Evolutionary conservation across 1,140 invertebrate genomes (phyloP), one percentile per base, ranked within the genome.

Genomic region (Drosophila novamexicana): DNA sequence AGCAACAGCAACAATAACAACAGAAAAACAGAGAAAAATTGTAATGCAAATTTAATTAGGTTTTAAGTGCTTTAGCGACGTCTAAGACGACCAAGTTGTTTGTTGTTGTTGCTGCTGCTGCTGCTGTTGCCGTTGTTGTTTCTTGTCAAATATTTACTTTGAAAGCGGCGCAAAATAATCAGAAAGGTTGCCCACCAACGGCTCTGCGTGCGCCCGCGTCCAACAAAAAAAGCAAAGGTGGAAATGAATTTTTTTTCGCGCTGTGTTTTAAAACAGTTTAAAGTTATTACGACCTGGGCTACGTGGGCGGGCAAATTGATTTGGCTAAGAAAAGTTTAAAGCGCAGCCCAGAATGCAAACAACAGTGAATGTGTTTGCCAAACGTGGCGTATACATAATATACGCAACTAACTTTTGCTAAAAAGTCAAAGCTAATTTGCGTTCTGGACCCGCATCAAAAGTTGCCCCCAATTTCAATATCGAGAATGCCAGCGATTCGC

Each of bases 11-110:
- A 44, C 36, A 56, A 36, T 29, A 67, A 52, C 64, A 63, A 49
- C 12, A 57, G 65, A 83, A 64, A 66, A 82, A 66, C 69, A 71
- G 58, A 63, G 56, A 62, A 79, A 88, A 86, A 83, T 88, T 88
- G 79, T 88, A 88, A 88, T 88, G 83, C 79, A 88, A 88, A 88
- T 88, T 88, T 88, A 88, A 88, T 88, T 88, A 88, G 83, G 83
- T 88, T 88, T 88, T 88, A 88, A 88, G 83, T 88, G 83, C 84
- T 89, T 75, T 73, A 75, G 69, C 79, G 75, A 67, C 70, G 63
- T 66, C 63, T 74, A 42, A 61, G 82, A 73, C 75, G 70, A 53
- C 67, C 61, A 39, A 54, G 62, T 53, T 74, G 62, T 45, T 64
- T 65, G 67, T 40, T 61, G 45, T 47, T 65, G 64, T 47, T 59